Percentiles rank a stretch among this genome's conserved stretches.
These are phyloP conservation scores for Onychomys torridus DNA, from an alignment of 2,797 vertebrate species.

Conservation along the genomic window DNA sequence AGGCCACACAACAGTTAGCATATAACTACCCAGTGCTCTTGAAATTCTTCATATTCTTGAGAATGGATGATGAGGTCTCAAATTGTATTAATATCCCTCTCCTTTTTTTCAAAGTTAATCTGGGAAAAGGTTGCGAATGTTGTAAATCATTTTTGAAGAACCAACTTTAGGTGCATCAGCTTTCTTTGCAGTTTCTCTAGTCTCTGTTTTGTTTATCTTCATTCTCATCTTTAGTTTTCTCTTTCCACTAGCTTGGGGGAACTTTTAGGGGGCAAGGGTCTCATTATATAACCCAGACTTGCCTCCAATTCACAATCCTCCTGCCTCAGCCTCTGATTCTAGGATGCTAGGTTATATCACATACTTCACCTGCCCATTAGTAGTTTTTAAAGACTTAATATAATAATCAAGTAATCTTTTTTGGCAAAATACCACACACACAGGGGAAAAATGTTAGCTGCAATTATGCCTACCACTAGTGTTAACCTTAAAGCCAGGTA, in stretches of 20 bases:
- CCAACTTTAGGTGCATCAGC: background rate
- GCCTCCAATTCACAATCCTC: background rate
- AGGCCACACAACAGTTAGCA: background rate
- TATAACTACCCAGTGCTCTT: background rate
- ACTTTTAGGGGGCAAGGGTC: background rate
- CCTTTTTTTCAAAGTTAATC: background rate
- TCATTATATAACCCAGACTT: background rate
- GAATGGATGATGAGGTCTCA: background rate
- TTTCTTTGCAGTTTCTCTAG: background rate
- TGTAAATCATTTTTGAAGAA: background rate
- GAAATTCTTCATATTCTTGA: background rate
- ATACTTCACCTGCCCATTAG: background rate
- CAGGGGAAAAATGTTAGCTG: background rate
- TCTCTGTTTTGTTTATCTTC: background rate
- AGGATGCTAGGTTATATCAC: background rate
- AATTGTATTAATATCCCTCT: slow-evolving; percentile 21
- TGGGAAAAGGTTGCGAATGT: background rate
- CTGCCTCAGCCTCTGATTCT: background rate
- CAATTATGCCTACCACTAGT: background rate
- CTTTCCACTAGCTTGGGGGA: background rate
- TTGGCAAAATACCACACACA: background rate
- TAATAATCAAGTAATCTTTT: background rate
- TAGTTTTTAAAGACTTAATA: background rate
- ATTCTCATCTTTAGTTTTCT: background rate
- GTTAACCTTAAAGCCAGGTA: background rate